A percentile compares a stretch with the other conserved stretches of the same genome.
phyloP scores from a whole-genome alignment of 1,140 invertebrate genomes.

The Trachymyrmex cornetzi region DNA sequence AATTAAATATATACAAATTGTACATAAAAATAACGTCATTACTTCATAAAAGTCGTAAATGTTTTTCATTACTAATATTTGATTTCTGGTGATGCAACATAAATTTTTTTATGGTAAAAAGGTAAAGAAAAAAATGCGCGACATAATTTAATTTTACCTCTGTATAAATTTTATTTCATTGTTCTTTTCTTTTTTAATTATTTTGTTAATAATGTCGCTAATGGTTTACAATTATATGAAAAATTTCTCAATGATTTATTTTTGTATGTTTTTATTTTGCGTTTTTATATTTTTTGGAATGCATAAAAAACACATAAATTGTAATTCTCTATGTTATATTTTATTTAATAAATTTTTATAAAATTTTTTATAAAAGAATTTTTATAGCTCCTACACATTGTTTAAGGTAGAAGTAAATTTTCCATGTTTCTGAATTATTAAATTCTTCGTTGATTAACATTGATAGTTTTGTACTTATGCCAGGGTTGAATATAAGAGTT shows the following conservation, averaged over 20 bases:
- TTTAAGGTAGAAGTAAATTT: neutral
- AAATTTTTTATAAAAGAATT: neutral
- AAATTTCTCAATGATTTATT: neutral
- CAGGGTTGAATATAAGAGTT: neutral
- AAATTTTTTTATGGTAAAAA: conserved; percentile 12
- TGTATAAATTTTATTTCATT: neutral
- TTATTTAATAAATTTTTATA: neutral
- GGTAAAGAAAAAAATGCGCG: neutral
- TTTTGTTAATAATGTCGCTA: neutral
- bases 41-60: conserved; percentile 5
- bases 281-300: too few species aligned
- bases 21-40: neutral
- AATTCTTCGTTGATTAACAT: too few species aligned
- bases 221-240: neutral
- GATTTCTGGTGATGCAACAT: neutral
- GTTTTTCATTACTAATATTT: conserved; percentile 22
- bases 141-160: neutral
- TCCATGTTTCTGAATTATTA: neutral
- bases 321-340: neutral
- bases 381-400: neutral
- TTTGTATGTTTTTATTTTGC: neutral
- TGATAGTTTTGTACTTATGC: neutral
- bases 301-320: neutral
- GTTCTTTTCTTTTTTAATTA: neutral
- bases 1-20: neutral